phyloP scores from a whole-genome alignment of 2,888 invertebrate genomes.

The Tupiocoris notatus region DNA sequence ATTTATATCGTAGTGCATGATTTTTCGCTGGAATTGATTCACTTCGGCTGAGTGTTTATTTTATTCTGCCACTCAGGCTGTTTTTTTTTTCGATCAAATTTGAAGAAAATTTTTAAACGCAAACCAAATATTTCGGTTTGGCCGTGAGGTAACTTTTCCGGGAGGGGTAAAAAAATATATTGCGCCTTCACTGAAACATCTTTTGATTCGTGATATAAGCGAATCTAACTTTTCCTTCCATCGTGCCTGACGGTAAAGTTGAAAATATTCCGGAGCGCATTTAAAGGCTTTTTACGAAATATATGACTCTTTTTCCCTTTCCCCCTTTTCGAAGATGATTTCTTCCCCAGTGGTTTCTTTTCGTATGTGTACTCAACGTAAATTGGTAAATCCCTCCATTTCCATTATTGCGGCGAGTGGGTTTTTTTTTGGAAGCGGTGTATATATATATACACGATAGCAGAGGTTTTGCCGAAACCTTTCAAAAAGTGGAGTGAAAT shows the following conservation, averaged over 20 bases:
- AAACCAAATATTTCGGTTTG: too few species aligned
- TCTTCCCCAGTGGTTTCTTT: constrained; percentile 9
- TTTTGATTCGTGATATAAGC: background rate
- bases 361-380: constrained; percentile 22
- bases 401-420: constrained; percentile 19
- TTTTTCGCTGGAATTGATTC: too few species aligned
- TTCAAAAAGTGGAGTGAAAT: background rate
- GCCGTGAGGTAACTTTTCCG: too few species aligned
- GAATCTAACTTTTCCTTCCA: background rate
- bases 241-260: background rate
- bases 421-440: background rate
- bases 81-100: too few species aligned
- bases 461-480: background rate
- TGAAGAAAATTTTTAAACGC: too few species aligned
- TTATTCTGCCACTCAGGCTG: too few species aligned
- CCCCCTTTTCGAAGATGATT: constrained; percentile 2
- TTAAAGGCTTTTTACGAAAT: constrained; percentile 31
- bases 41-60: too few species aligned
- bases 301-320: constrained; percentile 2
- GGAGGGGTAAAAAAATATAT: too few species aligned
- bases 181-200: background rate
- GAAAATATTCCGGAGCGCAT: constrained; percentile 1
- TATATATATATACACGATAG: too few species aligned
- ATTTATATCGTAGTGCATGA: too few species aligned
- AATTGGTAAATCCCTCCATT: constrained; percentile 29